A percentile compares a stretch with the other conserved stretches of the same genome.
These are phyloP conservation scores for Leucoraja ocellata DNA, from an alignment of 2,797 vertebrate genomes.

Conservation along the genomic window DNA sequence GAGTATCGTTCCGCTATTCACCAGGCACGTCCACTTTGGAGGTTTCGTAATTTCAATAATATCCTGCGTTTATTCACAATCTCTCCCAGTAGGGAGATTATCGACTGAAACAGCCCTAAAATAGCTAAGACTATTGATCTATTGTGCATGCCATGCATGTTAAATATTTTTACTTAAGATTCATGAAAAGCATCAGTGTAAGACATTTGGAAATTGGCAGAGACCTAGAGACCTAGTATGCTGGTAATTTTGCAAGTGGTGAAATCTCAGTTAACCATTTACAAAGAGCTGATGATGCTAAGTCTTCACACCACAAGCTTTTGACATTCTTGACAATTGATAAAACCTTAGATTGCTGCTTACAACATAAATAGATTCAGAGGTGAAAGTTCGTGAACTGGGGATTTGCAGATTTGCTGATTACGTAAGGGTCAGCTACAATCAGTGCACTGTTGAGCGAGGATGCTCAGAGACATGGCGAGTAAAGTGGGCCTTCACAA, in stretches of 20 bases:
- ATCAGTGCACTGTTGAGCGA: neutral
- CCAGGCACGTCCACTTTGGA: neutral
- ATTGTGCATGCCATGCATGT: neutral
- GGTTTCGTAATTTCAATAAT: neutral
- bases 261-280: too few relatives aligned
- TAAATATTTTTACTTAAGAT: neutral
- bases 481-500: neutral
- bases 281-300: too few relatives aligned
- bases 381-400: neutral
- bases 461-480: neutral
- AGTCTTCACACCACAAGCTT: neutral
- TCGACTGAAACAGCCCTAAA: neutral
- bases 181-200: neutral
- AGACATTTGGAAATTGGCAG: too few relatives aligned
- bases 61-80: neutral
- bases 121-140: neutral
- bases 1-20: neutral
- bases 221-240: too few relatives aligned
- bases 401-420: neutral
- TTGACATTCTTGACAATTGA: neutral
- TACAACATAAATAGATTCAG: neutral
- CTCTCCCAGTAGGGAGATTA: neutral
- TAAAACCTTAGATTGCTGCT: neutral
- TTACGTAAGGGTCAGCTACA: neutral
- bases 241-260: too few relatives aligned